Evolutionary conservation across 2,797 vertebrate genomes (phyloP).

Genomic region (Vultur gryphus): DNA sequence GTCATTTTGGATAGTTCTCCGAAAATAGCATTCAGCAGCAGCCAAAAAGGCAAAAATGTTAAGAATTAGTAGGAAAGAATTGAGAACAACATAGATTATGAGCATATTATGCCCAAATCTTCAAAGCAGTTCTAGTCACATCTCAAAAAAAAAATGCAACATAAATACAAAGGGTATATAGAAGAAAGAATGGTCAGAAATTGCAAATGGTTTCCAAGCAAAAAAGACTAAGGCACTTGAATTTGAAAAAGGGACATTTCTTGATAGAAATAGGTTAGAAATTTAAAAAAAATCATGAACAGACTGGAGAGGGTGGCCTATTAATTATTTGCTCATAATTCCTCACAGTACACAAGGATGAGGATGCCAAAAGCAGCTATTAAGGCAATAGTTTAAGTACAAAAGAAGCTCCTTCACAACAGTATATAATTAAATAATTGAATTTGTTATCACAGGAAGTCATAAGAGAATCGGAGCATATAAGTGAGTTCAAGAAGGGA

Average conservation of each 20-base stretch:
- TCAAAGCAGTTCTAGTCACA: background rate
- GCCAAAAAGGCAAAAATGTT: background rate
- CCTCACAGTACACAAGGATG: background rate
- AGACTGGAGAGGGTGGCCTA: background rate
- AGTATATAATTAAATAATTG: background rate
- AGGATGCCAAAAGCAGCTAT: background rate
- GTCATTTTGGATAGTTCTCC: background rate
- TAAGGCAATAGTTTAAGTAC: background rate
- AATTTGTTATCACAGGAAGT: background rate
- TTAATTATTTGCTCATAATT: background rate
- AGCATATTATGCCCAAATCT: background rate
- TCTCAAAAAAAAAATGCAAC: background rate
- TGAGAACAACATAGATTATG: background rate
- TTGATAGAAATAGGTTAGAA: background rate
- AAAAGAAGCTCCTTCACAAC: background rate
- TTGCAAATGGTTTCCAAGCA: background rate
- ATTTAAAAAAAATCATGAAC: background rate
- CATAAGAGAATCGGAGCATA: background rate
- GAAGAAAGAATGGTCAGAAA: background rate
- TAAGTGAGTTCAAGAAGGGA: background rate
- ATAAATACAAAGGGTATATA: background rate
- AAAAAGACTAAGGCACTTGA: background rate
- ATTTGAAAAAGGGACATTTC: background rate
- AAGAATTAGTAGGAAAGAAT: background rate
- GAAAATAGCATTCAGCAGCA: background rate